A percentile compares a stretch with the other conserved stretches of the same genome.
Conservation (phyloP, 1,140 invertebrate genomes). For the Cardiocondyla obscurior region DNA sequence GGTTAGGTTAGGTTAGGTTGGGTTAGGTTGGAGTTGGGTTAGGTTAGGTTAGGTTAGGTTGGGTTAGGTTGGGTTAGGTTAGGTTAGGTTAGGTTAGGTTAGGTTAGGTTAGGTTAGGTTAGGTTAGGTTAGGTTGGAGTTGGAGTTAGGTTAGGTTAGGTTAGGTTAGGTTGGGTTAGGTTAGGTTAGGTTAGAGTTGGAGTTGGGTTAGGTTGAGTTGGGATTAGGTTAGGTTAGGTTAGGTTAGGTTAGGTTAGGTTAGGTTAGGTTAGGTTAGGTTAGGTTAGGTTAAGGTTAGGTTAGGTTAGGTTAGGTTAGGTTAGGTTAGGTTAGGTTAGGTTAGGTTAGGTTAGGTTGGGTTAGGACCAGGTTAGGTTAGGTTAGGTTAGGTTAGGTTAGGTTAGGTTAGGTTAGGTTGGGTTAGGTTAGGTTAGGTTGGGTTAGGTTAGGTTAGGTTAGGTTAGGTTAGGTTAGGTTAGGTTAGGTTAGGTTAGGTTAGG, state of each 20-base stretch:
- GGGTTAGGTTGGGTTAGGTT: slow-evolving; percentile 5
- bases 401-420: no score
- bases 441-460: no score
- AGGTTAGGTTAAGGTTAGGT: no score
- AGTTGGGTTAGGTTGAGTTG: not conserved
- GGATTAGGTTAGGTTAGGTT: slow-evolving; percentile 17
- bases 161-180: slow-evolving; percentile 8
- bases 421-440: no score
- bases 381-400: no score
- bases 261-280: not conserved
- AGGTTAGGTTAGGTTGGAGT: slow-evolving; percentile 1
- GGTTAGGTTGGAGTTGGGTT: not conserved
- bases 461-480: no score
- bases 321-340: no score
- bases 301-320: no score
- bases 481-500: no score
- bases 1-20: slow-evolving; percentile 9
- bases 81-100: slow-evolving; percentile 15
- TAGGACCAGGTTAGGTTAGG: no score
- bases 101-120: slow-evolving; percentile 11
- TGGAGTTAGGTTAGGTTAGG: slow-evolving; percentile 3
- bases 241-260: slow-evolving; percentile 19
- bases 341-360: no score
- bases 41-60: slow-evolving; percentile 1
- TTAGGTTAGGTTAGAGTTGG: not conserved